phyloP scores from a whole-genome alignment of 2,888 invertebrate species.

The Cantharis rustica region DNA sequence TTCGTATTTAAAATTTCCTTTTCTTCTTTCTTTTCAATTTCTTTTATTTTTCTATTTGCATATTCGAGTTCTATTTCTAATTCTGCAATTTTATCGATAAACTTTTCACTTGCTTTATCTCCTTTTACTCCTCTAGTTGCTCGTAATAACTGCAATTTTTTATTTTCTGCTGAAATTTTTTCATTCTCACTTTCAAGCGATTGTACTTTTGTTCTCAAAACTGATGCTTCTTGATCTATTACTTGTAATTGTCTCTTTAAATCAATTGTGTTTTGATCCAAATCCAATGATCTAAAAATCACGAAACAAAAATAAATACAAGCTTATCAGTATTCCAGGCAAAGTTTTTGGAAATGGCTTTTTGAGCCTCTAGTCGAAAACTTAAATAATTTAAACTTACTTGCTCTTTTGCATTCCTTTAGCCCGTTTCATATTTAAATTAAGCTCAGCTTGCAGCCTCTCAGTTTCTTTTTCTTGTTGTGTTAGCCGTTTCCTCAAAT shows the following conservation, averaged over 20 bases:
- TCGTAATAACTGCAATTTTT: conserved; percentile 67
- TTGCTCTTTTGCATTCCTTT: conserved; percentile 69
- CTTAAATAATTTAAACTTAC: conserved; percentile 60
- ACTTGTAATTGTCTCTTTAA: conserved; percentile 75
- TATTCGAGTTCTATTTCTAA: conserved; percentile 68
- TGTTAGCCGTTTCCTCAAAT: conserved; percentile 74
- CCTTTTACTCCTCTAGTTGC: conserved; percentile 60
- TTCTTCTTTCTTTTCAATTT: conserved; percentile 55
- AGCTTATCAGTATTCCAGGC: too few relatives aligned
- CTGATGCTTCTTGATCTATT: conserved; percentile 76
- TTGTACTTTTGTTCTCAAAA: conserved; percentile 70
- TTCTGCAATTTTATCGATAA: conserved; percentile 64
- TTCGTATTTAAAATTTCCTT: conserved; percentile 41
- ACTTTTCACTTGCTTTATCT: conserved; percentile 63
- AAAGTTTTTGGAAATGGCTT: too few relatives aligned
- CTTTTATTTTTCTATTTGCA: conserved; percentile 63
- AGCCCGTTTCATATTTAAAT: conserved; percentile 63
- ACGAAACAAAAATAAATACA: not conserved
- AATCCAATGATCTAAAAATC: conserved; percentile 62
- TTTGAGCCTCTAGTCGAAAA: too few relatives aligned
- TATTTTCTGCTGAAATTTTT: conserved; percentile 74
- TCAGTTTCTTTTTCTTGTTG: conserved; percentile 85
- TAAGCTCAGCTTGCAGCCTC: conserved; percentile 73
- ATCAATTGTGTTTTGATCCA: conserved; percentile 70
- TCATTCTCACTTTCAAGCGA: conserved; percentile 77